Conservation (phyloP, 1,140 invertebrate species). For the Orius insidiosus region DNA sequence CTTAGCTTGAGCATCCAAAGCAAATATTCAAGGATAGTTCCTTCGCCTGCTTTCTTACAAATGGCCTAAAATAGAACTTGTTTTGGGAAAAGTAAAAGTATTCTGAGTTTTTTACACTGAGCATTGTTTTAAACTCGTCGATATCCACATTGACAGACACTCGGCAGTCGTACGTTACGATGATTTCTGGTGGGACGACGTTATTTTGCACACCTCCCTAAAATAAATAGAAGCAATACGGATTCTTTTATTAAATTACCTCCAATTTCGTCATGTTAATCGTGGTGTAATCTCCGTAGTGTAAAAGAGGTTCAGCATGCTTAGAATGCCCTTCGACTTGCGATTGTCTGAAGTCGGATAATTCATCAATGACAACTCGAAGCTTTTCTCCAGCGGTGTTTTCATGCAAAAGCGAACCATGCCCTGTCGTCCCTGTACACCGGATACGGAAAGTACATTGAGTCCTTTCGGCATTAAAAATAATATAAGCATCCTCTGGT, state of each 20-base stretch:
- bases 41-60: slow-evolving; percentile 1
- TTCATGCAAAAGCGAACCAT: slow-evolving; percentile 4
- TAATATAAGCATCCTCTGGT: slow-evolving; percentile 38
- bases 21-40: not conserved
- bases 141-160: slow-evolving; percentile 2
- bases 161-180: not conserved
- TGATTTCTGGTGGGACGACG: slow-evolving; percentile 1
- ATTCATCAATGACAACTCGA: not conserved
- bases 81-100: too few species aligned
- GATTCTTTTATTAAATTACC: not conserved
- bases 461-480: slow-evolving; percentile 59
- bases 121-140: not conserved
- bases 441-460: slow-evolving; percentile 28
- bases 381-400: slow-evolving; percentile 7
- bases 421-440: not conserved
- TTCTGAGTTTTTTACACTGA: not conserved
- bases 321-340: not conserved
- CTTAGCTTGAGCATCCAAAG: not conserved
- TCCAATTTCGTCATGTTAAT: not conserved
- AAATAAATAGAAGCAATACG: not conserved
- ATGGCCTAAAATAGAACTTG: slow-evolving; percentile 2
- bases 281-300: not conserved
- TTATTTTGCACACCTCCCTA: slow-evolving; percentile 10
- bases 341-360: not conserved
- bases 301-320: not conserved